A percentile compares a stretch with the other conserved stretches of the same genome.
Evolutionary conservation across 2,888 invertebrate species (phyloP).

Genomic region (Volucella inflata): DNA sequence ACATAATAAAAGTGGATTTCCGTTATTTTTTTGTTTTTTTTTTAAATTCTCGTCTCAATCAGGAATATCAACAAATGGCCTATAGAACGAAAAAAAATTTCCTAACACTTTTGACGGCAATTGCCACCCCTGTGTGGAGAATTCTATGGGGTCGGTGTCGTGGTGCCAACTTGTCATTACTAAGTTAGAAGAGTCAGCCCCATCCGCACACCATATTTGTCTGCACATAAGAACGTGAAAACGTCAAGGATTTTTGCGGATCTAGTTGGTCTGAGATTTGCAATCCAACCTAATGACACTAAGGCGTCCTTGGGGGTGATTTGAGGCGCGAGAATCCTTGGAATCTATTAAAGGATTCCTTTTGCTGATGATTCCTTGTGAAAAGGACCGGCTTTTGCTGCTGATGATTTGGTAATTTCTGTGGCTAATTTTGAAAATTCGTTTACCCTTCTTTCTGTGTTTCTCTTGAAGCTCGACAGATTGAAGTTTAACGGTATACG

Average conservation of each 20-base stretch:
- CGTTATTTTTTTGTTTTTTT: background rate
- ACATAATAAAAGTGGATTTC: slow-evolving; percentile 27
- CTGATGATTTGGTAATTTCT: slow-evolving; percentile 40
- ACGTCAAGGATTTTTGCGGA: slow-evolving; percentile 25
- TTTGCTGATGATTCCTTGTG: background rate
- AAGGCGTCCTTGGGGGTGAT: slow-evolving; percentile 23
- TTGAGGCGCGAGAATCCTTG: slow-evolving; percentile 1
- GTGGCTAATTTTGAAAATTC: slow-evolving; percentile 40
- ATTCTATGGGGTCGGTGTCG: too few species aligned
- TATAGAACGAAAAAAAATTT: slow-evolving; percentile 30
- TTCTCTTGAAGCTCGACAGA: background rate
- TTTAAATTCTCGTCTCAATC: slow-evolving; percentile 1
- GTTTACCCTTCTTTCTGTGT: background rate
- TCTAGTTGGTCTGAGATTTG: slow-evolving; percentile 22
- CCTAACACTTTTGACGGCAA: slow-evolving; percentile 27
- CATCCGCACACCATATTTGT: background rate
- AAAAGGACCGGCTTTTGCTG: slow-evolving; percentile 13
- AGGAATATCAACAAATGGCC: slow-evolving; percentile 40
- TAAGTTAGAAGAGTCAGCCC: background rate
- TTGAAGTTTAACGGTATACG: background rate
- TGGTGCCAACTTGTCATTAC: slow-evolving; percentile 41
- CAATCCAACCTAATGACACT: slow-evolving; percentile 33
- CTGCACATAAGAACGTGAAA: slow-evolving; percentile 3
- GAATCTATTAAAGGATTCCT: slow-evolving; percentile 11
- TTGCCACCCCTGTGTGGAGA: background rate